Evolutionary conservation across 2,888 invertebrate genomes (phyloP).

Genomic region (Lasioglossum pauxillum): DNA sequence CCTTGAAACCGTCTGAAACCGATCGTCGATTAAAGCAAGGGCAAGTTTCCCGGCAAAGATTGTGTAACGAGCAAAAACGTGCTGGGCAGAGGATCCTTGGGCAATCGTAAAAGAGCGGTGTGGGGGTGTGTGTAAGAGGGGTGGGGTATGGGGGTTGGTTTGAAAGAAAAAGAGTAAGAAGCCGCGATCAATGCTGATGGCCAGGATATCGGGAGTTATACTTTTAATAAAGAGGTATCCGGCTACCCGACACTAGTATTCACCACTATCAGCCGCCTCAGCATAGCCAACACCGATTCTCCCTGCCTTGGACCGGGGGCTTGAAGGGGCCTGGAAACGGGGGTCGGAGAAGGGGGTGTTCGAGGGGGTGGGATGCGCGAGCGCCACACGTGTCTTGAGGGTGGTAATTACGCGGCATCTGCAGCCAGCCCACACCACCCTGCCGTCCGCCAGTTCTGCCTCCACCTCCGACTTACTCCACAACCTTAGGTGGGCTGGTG

Average conservation of each 20-base stretch:
- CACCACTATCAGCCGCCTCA: slow-evolving; percentile 55
- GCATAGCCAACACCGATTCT: slow-evolving; percentile 58
- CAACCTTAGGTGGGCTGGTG: slow-evolving; percentile 79
- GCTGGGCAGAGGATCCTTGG: background rate
- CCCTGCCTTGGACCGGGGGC: slow-evolving; percentile 42
- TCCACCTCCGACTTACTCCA: slow-evolving; percentile 78
- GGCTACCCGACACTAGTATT: slow-evolving; percentile 63
- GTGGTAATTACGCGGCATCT: slow-evolving; percentile 85
- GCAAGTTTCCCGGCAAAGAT: background rate
- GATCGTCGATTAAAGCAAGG: background rate
- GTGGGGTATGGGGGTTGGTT: background rate
- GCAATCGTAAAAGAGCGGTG: slow-evolving; percentile 25
- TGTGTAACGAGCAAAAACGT: slow-evolving; percentile 34
- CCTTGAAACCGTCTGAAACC: background rate
- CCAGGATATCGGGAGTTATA: slow-evolving; percentile 78
- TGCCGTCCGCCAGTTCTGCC: slow-evolving; percentile 74
- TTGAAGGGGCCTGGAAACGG: background rate
- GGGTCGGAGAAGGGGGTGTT: slow-evolving; percentile 17
- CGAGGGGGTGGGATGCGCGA: slow-evolving; percentile 74
- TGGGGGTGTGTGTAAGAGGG: background rate
- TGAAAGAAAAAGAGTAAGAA: slow-evolving; percentile 35
- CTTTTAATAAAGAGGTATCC: slow-evolving; percentile 82
- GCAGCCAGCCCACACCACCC: slow-evolving; percentile 78
- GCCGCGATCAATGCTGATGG: slow-evolving; percentile 57
- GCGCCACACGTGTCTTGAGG: slow-evolving; percentile 84